A percentile compares a stretch with the other conserved stretches of the same genome.
These are phyloP conservation scores for Caranx ignobilis DNA, from an alignment of 2,113 vertebrate genomes.

Conservation along the genomic window DNA sequence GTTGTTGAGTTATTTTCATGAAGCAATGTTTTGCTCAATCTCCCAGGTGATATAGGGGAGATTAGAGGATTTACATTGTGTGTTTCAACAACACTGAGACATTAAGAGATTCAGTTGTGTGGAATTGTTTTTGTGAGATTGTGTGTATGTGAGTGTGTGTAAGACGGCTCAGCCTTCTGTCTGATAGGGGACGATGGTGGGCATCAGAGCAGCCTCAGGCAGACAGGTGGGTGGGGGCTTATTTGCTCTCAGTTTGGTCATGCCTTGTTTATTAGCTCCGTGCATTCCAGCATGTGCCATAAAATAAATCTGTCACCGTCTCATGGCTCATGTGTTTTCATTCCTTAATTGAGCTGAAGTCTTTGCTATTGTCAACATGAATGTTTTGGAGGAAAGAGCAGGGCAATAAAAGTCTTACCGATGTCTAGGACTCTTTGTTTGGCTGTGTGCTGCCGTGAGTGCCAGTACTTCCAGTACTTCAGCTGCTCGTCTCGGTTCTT, in stretches of 20 bases:
- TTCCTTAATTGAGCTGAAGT: conserved; percentile 2
- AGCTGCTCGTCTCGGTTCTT: conserved; percentile 97
- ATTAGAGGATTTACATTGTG: conserved; percentile 67
- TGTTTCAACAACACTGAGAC: conserved; percentile 54
- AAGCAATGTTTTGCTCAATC: conserved; percentile 48
- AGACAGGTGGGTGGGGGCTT: conserved; percentile 65
- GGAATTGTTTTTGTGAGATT: conserved; percentile 10
- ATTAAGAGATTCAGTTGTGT: conserved; percentile 50
- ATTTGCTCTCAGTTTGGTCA: conserved; percentile 63
- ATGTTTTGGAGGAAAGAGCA: neutral
- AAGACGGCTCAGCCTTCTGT: neutral
- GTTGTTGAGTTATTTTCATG: neutral
- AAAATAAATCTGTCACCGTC: conserved; percentile 42
- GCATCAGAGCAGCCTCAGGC: conserved; percentile 46
- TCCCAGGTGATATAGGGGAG: conserved; percentile 34
- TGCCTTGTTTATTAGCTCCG: conserved; percentile 48
- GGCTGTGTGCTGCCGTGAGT: conserved; percentile 95
- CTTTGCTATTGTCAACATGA: neutral
- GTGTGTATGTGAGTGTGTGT: conserved; percentile 22
- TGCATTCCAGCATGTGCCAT: conserved; percentile 55
- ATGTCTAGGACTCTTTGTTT: conserved; percentile 98
- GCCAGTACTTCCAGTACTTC: conserved; percentile 99
- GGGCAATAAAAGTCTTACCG: conserved; percentile 82
- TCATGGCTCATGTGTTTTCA: neutral
- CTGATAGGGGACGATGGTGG: conserved; percentile 36